Conservation (phyloP, 1,140 invertebrate species). For the Drosophila nigrodunni region DNA sequence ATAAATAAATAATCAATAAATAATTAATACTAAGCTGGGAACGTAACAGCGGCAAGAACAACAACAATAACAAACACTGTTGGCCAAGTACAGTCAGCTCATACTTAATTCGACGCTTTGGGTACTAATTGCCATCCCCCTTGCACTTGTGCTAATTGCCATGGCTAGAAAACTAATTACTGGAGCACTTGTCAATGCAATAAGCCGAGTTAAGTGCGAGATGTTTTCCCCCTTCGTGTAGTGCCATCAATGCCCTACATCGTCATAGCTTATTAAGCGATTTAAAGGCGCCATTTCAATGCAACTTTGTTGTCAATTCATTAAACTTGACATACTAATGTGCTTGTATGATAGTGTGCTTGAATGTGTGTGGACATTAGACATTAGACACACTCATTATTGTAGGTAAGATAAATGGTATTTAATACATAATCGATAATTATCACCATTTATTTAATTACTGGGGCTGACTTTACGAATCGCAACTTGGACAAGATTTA, state of each 20-base stretch:
- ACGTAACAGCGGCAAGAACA: conserved; percentile 23
- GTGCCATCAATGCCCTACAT: conserved; percentile 37
- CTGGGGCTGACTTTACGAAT: conserved; percentile 29
- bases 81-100: conserved; percentile 35
- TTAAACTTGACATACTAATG: conserved; percentile 16
- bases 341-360: conserved; percentile 9
- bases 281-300: conserved; percentile 76
- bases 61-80: conserved; percentile 16
- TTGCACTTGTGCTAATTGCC: conserved; percentile 37
- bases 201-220: conserved; percentile 11
- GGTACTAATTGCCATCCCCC: conserved; percentile 12
- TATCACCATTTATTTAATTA: conserved; percentile 49
- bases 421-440: conserved; percentile 56
- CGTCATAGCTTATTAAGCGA: conserved; percentile 44
- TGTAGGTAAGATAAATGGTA: conserved; percentile 64
- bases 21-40: conserved; percentile 40
- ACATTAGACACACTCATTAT: conserved; percentile 33
- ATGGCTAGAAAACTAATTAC: conserved; percentile 30
- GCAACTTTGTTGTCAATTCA: conserved; percentile 55
- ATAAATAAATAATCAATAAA: conserved; percentile 73
- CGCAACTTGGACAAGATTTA: conserved; percentile 1
- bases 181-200: conserved; percentile 18
- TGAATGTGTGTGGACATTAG: conserved; percentile 4
- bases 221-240: background rate
- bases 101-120: background rate